These are phyloP conservation scores for Esox masquinongy DNA, from an alignment of 2,797 vertebrate genomes.

Conservation along the genomic window DNA sequence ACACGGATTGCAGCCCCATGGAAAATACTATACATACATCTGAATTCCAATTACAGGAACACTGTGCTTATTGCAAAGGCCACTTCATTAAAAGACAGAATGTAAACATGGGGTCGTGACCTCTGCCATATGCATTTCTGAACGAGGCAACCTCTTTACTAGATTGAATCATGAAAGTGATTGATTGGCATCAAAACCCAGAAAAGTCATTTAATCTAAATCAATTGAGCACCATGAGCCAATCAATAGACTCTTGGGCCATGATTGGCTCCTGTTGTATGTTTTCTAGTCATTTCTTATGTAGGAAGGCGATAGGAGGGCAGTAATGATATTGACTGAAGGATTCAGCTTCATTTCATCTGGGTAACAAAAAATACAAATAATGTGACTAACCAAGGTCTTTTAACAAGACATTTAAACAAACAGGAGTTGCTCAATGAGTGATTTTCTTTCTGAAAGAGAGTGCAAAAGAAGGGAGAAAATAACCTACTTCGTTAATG, in stretches of 20 bases:
- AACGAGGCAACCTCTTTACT: conserved; percentile 48
- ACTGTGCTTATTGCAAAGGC: background rate
- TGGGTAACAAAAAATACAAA: background rate
- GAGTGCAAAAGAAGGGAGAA: background rate
- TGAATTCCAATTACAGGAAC: conserved; percentile 22
- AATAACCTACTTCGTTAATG: background rate
- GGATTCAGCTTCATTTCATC: conserved; percentile 17
- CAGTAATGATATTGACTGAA: conserved; percentile 17
- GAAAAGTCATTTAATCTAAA: conserved; percentile 39
- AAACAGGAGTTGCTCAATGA: background rate
- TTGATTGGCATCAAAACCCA: conserved; percentile 25
- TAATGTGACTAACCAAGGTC: background rate
- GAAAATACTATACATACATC: background rate
- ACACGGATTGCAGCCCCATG: conserved; percentile 14
- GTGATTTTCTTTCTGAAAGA: background rate
- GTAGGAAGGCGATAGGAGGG: background rate
- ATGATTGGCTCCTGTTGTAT: conserved; percentile 9
- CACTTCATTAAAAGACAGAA: conserved; percentile 11
- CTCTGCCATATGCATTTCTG: conserved; percentile 10
- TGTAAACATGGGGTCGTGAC: conserved; percentile 26
- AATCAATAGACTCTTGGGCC: conserved; percentile 28
- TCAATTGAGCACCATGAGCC: conserved; percentile 41
- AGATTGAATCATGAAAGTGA: conserved; percentile 53
- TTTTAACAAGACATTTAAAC: conserved; percentile 17
- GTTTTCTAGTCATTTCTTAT: conserved; percentile 29